Evolutionary conservation across 2,888 invertebrate species (phyloP), one percentile per base, ranked within the genome.

Genomic region (Trachelus stipa): DNA sequence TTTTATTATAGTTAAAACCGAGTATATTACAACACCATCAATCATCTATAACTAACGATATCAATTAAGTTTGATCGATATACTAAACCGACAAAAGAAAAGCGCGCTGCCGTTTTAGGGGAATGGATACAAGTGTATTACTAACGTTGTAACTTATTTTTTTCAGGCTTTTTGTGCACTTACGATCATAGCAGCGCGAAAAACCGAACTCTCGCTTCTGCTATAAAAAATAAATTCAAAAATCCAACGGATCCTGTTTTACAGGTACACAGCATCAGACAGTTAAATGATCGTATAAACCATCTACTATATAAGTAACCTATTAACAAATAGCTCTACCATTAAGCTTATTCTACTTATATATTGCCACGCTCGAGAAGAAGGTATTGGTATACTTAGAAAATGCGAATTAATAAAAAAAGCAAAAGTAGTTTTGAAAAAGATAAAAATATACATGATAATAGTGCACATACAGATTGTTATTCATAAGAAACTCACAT

Each of bases 231-330:
- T 40, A 23, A 56, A 23, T 56, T 56, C 23, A 56, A 23, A 56
- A 56, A 56, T 56, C 9, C 34, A 56, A 35, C 69, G 31, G 69
- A 69, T 69, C 35, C 75, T 76, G 12, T 76, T 76, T 34, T 37
- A 76, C 34, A 76, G 34, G 69, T 35, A 68, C 30, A 34, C 34
- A 11, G 68, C 34, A 35, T 68, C 34, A 34, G 69, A 75, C 33
- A 33, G 34, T 75, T 11, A 68, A 34, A 75, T 23, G 56, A 56
- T 56, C 56, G 56, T 56, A 56, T 56, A 56, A 56, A 56, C 23
- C 56, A 56, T 56, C 23, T 56, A 56, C 9, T 23, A 56, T 56
- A 56, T 56, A 56, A 56, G 23, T 56, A 23, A 56, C 23, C 56
- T 56, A 56, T 56, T 56, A 56, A 56, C 56, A 56, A 56, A 56